phyloP scores from a whole-genome alignment of 2,888 invertebrate species.

The Craniophora ligustri region DNA sequence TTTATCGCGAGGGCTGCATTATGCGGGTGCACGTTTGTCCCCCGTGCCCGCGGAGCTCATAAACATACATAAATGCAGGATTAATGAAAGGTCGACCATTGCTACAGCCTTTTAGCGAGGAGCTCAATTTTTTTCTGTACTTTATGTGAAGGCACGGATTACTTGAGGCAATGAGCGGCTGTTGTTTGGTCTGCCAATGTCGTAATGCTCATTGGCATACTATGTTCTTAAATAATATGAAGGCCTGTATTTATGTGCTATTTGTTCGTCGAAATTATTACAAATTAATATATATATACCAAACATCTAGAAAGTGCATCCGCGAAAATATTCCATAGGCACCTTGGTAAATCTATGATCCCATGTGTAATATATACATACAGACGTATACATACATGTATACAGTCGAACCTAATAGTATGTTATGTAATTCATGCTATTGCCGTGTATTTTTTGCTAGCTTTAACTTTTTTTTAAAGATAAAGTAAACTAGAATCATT shows the following conservation, averaged over 20 bases:
- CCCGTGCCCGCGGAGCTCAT: conserved; percentile 35
- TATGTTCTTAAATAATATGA: too few relatives aligned
- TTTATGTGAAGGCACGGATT: conserved; percentile 53
- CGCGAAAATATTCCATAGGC: too few relatives aligned
- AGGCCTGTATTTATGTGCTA: not conserved
- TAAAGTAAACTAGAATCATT: too few relatives aligned
- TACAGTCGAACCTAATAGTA: too few relatives aligned
- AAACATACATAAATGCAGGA: conserved; percentile 62
- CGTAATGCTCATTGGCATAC: conserved; percentile 2
- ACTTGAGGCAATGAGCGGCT: conserved; percentile 36
- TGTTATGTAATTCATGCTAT: too few relatives aligned
- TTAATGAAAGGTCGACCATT: conserved; percentile 60
- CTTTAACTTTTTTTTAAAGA: too few relatives aligned
- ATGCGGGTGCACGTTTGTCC: conserved; percentile 62
- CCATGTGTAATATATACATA: too few relatives aligned
- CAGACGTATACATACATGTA: too few relatives aligned
- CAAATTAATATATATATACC: not conserved
- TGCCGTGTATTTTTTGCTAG: too few relatives aligned
- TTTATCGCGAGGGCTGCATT: conserved; percentile 62
- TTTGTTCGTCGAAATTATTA: not conserved
- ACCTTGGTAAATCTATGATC: too few relatives aligned
- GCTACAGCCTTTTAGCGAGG: conserved; percentile 43
- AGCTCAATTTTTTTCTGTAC: conserved; percentile 42
- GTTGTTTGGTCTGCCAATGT: conserved; percentile 6
- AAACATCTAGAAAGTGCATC: too few relatives aligned